Evolutionary conservation across 2,113 vertebrate species (phyloP).

Genomic region (Alouatta palliata): DNA sequence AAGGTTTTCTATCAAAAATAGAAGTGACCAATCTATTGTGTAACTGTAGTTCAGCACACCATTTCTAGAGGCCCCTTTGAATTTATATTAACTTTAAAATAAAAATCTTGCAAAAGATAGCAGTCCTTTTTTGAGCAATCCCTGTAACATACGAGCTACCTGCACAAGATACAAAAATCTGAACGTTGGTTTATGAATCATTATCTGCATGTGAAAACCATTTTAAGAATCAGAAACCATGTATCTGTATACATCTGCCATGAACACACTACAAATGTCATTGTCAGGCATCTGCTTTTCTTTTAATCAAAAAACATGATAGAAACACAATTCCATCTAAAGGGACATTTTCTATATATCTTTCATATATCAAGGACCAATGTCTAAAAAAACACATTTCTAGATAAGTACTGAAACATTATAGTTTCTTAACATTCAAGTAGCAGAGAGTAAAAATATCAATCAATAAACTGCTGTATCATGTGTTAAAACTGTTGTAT

Average conservation of each 20-base stretch:
- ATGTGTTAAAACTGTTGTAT: neutral
- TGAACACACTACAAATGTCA: neutral
- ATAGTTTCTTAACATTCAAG: neutral
- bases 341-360: neutral
- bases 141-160: neutral
- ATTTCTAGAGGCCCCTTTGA: neutral
- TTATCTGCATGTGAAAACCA: neutral
- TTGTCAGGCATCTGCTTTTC: neutral
- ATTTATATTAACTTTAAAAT: neutral
- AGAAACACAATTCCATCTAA: neutral
- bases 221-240: neutral
- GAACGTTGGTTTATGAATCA: neutral
- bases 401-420: neutral
- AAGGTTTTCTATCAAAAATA: constrained; percentile 13
- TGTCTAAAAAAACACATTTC: neutral
- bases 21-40: neutral
- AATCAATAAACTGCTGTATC: constrained; percentile 37
- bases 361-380: neutral
- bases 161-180: neutral
- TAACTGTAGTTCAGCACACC: neutral
- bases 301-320: neutral
- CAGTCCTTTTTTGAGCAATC: neutral
- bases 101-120: neutral
- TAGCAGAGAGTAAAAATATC: neutral
- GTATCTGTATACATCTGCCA: neutral